phyloP scores from a whole-genome alignment of 2,113 vertebrate genomes.

The Rhinichthys klamathensis region DNA sequence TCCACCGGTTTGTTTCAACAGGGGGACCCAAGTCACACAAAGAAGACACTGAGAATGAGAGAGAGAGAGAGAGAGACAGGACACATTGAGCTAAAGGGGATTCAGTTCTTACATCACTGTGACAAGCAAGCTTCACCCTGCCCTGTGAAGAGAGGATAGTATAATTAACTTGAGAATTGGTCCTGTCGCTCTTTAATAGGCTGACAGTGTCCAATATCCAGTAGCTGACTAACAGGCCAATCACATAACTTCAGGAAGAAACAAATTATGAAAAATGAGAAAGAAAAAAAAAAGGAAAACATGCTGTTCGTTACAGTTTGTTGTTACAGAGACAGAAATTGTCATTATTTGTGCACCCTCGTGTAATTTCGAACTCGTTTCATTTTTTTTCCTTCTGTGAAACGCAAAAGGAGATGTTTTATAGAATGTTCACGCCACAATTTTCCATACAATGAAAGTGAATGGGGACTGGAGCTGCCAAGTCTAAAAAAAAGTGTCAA shows the following conservation, averaged over 20 bases:
- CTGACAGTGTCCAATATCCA: constrained; percentile 40
- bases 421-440: not conserved
- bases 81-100: constrained; percentile 79
- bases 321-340: not conserved
- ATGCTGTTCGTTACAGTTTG: not conserved
- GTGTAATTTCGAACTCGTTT: not conserved
- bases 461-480: not conserved
- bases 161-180: constrained; percentile 73
- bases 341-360: not conserved
- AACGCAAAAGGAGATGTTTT: not conserved
- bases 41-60: constrained; percentile 56
- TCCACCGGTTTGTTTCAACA: constrained; percentile 69
- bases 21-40: constrained; percentile 51
- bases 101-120: constrained; percentile 85
- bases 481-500: not conserved
- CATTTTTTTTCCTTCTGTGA: not conserved
- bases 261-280: not conserved
- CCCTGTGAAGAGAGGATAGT: constrained; percentile 83
- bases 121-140: constrained; percentile 86
- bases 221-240: constrained; percentile 19
- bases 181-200: constrained; percentile 62
- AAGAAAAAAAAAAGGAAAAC: not conserved
- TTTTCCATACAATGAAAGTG: not conserved
- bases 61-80: constrained; percentile 71
- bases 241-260: not conserved